phyloP scores from a whole-genome alignment of 2,888 invertebrate genomes.

The Drosophila kambysellisi region DNA sequence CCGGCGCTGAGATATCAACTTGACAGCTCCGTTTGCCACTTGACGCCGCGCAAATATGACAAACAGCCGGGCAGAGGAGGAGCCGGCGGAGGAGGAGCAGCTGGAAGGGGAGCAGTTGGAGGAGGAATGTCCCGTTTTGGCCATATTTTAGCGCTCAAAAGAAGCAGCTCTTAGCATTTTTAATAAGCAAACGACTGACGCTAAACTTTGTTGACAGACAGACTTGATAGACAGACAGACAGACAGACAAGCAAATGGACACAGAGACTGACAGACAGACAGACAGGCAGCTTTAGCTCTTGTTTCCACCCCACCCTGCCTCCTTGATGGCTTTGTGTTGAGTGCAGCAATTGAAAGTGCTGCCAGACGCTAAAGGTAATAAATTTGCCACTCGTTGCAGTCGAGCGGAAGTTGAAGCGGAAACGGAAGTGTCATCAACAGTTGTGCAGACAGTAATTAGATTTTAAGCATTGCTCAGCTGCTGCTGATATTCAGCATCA shows the following conservation, averaged over 20 bases:
- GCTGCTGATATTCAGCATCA: slow-evolving; percentile 5
- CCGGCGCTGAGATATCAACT: slow-evolving; percentile 30
- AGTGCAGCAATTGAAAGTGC: slow-evolving; percentile 16
- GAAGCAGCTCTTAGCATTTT: slow-evolving; percentile 31
- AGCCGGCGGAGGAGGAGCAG: too few relatives aligned
- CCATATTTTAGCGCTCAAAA: slow-evolving; percentile 41
- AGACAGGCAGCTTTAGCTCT: slow-evolving; percentile 1
- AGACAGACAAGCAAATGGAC: slow-evolving; percentile 1
- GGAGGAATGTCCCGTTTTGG: slow-evolving; percentile 12
- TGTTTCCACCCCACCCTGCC: background rate
- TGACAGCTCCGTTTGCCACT: slow-evolving; percentile 40
- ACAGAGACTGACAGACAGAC: slow-evolving; percentile 20
- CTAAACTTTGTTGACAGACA: slow-evolving; percentile 71
- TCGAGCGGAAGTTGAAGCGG: background rate
- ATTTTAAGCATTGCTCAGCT: slow-evolving; percentile 8
- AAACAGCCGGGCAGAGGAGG: slow-evolving; percentile 8
- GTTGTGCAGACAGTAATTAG: slow-evolving; percentile 49
- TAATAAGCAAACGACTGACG: slow-evolving; percentile 64
- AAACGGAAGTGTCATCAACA: slow-evolving; percentile 63
- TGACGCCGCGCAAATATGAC: slow-evolving; percentile 42
- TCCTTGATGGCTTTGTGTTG: background rate
- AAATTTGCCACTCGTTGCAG: slow-evolving; percentile 53
- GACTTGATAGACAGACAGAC: background rate
- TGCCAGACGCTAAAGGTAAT: slow-evolving; percentile 66
- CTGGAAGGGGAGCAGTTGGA: background rate